A percentile compares a stretch with the other conserved stretches of the same genome.
Conservation (phyloP, 2,113 vertebrate species). For the Chroicocephalus ridibundus region DNA sequence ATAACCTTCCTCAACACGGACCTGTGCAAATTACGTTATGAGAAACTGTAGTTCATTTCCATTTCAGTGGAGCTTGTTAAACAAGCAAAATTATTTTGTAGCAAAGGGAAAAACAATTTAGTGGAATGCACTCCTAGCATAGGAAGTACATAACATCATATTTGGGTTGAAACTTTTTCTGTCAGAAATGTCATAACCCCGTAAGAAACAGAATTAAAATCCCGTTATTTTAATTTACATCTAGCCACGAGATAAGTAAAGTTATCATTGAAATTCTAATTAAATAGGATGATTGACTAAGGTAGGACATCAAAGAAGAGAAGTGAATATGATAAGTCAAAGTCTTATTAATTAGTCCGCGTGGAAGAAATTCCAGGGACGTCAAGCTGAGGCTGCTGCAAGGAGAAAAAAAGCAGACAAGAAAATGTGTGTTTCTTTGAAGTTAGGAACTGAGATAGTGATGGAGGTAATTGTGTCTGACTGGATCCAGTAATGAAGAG, state of each 20-base stretch:
- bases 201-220: conserved; percentile 78
- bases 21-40: conserved; percentile 31
- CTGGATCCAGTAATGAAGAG: conserved; percentile 91
- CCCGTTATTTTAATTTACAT: conserved; percentile 85
- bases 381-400: conserved; percentile 85
- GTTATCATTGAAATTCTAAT: conserved; percentile 88
- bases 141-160: conserved; percentile 68
- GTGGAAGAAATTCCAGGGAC: conserved; percentile 82
- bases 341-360: conserved; percentile 89
- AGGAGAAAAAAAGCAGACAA: conserved; percentile 80
- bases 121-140: conserved; percentile 30
- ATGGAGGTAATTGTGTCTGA: conserved; percentile 93
- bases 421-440: conserved; percentile 91
- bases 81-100: conserved; percentile 69
- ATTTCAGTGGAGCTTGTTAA: conserved; percentile 62
- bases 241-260: conserved; percentile 83
- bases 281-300: conserved; percentile 87
- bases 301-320: conserved; percentile 88
- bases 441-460: conserved; percentile 83
- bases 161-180: conserved; percentile 80
- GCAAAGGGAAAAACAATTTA: conserved; percentile 70
- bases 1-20: background rate
- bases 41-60: conserved; percentile 62
- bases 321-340: conserved; percentile 83
- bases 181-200: conserved; percentile 76